These are phyloP conservation scores for Dolichoris vasculosae DNA, from an alignment of 1,140 invertebrate species.

Conservation along the genomic window DNA sequence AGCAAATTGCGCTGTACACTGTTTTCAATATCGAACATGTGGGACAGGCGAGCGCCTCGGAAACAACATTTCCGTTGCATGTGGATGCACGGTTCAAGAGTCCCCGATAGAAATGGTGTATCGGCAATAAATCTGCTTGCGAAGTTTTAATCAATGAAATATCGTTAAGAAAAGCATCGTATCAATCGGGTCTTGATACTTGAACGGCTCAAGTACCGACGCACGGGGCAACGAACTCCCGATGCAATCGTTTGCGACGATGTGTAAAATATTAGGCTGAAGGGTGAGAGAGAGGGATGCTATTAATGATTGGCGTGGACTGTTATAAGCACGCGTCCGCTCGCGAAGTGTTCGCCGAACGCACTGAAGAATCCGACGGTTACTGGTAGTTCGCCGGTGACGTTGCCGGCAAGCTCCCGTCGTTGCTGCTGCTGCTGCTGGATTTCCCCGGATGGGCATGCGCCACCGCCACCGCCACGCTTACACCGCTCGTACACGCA, in stretches of 20 bases:
- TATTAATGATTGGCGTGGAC: not conserved
- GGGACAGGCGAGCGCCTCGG: not conserved
- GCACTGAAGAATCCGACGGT: conserved; percentile 68
- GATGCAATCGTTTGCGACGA: not conserved
- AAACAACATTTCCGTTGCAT: not conserved
- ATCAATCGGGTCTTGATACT: too few species aligned
- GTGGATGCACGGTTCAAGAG: not conserved
- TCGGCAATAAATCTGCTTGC: too few species aligned
- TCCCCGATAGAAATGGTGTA: too few species aligned
- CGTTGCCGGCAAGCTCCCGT: conserved; percentile 64
- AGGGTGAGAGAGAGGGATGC: not conserved
- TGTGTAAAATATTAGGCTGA: too few species aligned
- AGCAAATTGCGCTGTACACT: too few species aligned
- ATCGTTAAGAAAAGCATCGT: too few species aligned
- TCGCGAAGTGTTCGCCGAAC: conserved; percentile 74
- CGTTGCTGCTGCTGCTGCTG: conserved; percentile 56
- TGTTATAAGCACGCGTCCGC: conserved; percentile 64
- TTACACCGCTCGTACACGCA: conserved; percentile 43
- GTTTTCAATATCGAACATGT: not conserved
- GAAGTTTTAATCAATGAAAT: too few species aligned
- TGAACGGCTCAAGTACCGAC: too few species aligned
- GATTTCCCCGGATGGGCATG: conserved; percentile 60
- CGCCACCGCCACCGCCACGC: conserved; percentile 55
- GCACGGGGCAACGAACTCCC: not conserved
- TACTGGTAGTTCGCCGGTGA: conserved; percentile 69